phyloP scores from a whole-genome alignment of 30 jellyfish, hydroid and myxozoan genomes.

The Morbakka virulenta region DNA sequence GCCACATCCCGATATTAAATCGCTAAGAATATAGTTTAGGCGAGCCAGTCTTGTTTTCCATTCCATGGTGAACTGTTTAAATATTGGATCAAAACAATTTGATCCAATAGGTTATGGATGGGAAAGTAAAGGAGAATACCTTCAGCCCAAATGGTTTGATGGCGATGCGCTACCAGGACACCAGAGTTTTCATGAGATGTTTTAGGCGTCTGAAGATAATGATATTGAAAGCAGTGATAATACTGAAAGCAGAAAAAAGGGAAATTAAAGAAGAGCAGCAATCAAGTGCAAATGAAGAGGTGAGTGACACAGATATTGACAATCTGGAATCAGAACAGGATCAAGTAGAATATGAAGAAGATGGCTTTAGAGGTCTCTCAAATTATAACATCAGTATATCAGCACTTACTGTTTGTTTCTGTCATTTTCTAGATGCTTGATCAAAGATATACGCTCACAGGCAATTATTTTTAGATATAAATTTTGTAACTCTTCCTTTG shows the following conservation, averaged over 20 bases:
- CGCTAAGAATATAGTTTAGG: constrained; percentile 4
- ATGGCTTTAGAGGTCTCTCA: too few species aligned
- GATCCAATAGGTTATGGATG: constrained; percentile 6
- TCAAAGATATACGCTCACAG: too few species aligned
- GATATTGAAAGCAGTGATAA: constrained; percentile 8
- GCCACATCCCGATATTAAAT: constrained; percentile 1
- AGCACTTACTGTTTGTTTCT: too few species aligned
- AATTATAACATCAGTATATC: too few species aligned
- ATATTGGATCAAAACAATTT: neutral
- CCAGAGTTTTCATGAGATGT: neutral
- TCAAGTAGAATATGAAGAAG: too few species aligned
- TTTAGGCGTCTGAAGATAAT: neutral
- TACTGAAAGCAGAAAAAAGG: constrained; percentile 9
- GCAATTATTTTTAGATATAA: too few species aligned
- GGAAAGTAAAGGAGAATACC: neutral
- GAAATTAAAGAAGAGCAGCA: constrained; percentile 12
- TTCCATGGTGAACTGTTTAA: constrained; percentile 12
- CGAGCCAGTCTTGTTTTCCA: neutral
- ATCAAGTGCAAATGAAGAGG: constrained; percentile 18
- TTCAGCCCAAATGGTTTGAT: constrained; percentile 12
- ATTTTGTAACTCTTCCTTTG: too few species aligned
- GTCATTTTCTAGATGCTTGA: too few species aligned
- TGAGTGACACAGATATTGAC: constrained; percentile 4
- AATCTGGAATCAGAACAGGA: neutral
- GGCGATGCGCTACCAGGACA: neutral